Base-by-base conservation (phyloP, 1,140 invertebrate genomes). In the Helicoverpa armigera region DNA sequence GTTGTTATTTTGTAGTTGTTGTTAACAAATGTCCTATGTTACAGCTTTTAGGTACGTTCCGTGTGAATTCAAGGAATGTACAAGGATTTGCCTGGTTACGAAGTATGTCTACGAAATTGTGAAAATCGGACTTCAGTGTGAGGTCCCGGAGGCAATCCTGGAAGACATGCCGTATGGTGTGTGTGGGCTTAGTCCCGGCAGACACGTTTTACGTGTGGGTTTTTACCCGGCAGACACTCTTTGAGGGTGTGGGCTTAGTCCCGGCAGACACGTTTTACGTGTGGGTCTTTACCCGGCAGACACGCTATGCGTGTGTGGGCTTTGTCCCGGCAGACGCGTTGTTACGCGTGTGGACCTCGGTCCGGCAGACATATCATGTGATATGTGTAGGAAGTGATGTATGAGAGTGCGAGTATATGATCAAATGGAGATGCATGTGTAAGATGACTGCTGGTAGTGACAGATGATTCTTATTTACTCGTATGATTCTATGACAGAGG, bases 381-480 rank as follows among this genome's bases (percentile, higher is more conserved):
- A 60, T 60, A 60, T 60, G 58, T 60, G 58, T 60, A 60, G 58
- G 58, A 60, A 60, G 58, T 60, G 58, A 60, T 60, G 58, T 60
- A 60, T 60, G 58, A 60, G 58, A 60, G 18, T 60, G 18, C 58
- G 58, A 60, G 58, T 60, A 60, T 29, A 29, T 60, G 18, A 60
- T 60, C 58, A 60, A 23, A 60, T 23, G 58, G 58, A 60, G 58
- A 60, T 60, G 58, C 16, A 7, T 60, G 58, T 23, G 16, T 60
- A 11, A 60, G 58, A 60, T 60, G 58, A 4, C 9, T 60, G 16
- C 29, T 60, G 29, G 58, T 1, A 23, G 58, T 60, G 58, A 23
- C 58, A 29, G 58, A 60, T 60, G 58, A 60, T 60, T 60, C 58
- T 60, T 29, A 60, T 60, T 60, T 60, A 60, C 58, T 60, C 58